Evolutionary conservation across 2,797 vertebrate genomes (phyloP), one percentile per base, ranked within the genome.

Genomic region (Meda fulgida): DNA sequence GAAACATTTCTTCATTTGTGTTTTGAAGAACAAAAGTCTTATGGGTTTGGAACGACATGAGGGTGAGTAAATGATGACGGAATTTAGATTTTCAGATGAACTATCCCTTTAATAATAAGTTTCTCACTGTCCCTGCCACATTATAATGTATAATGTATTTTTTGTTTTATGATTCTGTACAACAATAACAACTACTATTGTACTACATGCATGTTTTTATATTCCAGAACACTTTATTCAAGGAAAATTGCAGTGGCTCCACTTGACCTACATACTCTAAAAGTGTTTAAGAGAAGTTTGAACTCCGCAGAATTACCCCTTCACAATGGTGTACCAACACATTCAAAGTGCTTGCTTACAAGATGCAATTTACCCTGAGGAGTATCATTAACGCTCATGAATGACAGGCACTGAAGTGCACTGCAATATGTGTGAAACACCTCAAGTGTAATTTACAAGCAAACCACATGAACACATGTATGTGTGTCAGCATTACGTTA

Each of bases 351-450:
- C 58, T n/a, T 51, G 69, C 58, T n/a, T 51, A 85, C 31, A 53
- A 51, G 29, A 85, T 40, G n/a, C 69, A 53, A 34, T 80, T 84
- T 65, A 10, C 70, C 31, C 0, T n/a, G 2, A 73, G 26, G 29
- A 40, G 53, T 65, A 36, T n/a, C 76, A 65, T 81, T 73, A 85
- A 40, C 9, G 19, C 43, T 80, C n/a, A 75, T 71, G 29, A 71
- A 78, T 70, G 46, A 82, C 66, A 78, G 51, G 29, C 31, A 34
- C 29, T 72, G 53, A 78, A 83, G 38, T 36, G 46, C 11, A 26
- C 18, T 3, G 29, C n/a, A 46, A 63, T 38, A 51, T 70, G 67
- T 76, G 36, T 69, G 31, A 46, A n/a, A 69, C 21, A n/a, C 40
- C 23, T 43, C 23, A 36, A 72, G 55, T 19, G 58, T 29, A n/a